phyloP scores from a whole-genome alignment of 2,797 vertebrate species.

The Sarcoramphus papa region DNA sequence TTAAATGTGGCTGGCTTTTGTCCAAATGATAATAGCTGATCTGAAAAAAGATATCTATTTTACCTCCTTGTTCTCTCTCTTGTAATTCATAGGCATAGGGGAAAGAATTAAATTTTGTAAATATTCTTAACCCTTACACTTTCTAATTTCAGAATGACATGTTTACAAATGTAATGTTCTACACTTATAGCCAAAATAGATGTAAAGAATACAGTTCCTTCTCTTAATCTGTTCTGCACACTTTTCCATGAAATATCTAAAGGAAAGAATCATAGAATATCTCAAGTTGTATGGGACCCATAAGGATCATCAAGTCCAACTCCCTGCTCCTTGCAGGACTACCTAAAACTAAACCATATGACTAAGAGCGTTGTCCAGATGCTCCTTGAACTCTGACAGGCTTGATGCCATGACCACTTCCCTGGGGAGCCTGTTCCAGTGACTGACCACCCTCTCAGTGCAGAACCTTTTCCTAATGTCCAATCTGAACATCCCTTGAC shows the following conservation, averaged over 20 bases:
- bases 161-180: background rate
- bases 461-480: background rate
- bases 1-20: background rate
- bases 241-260: background rate
- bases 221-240: background rate
- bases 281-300: background rate
- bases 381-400: background rate
- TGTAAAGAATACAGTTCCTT: background rate
- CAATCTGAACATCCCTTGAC: background rate
- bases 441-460: rapidly evolving
- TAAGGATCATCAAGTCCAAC: background rate
- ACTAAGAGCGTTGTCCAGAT: background rate
- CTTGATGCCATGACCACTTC: background rate
- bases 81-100: background rate
- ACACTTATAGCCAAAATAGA: background rate
- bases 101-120: background rate
- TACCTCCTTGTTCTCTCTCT: background rate
- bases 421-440: background rate
- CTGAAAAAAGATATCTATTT: background rate
- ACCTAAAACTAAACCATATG: background rate
- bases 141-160: background rate
- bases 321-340: background rate
- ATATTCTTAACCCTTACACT: background rate
- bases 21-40: background rate
- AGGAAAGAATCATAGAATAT: background rate